phyloP scores from a whole-genome alignment of 1,140 invertebrate genomes.

The Euwallacea fornicatus region DNA sequence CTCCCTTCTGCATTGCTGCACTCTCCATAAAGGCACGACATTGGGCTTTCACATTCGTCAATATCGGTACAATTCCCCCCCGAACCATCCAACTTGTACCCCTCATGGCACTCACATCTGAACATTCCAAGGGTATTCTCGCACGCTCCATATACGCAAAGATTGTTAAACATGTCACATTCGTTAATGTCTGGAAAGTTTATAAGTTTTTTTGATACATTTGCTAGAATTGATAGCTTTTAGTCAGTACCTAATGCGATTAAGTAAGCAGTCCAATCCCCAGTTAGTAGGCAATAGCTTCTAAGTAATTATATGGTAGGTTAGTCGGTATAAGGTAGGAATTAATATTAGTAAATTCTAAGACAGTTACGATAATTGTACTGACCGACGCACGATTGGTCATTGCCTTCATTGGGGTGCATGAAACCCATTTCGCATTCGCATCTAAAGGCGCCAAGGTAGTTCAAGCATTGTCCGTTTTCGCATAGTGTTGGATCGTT shows the following conservation, averaged over 20 bases:
- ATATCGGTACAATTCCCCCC: conserved; percentile 71
- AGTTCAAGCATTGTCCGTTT: conserved; percentile 76
- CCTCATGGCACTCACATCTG: conserved; percentile 80
- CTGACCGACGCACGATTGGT: conserved; percentile 64
- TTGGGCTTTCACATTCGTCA: conserved; percentile 72
- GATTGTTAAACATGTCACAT: conserved; percentile 79
- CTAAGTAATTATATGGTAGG: too few relatives aligned
- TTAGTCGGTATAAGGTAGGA: too few relatives aligned
- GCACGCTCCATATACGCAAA: conserved; percentile 84
- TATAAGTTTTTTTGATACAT: too few relatives aligned
- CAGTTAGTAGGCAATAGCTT: too few relatives aligned
- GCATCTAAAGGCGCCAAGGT: conserved; percentile 80
- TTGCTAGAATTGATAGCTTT: conserved; percentile 3
- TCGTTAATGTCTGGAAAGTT: conserved; percentile 68
- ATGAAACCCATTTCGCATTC: conserved; percentile 82
- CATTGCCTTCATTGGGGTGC: conserved; percentile 66
- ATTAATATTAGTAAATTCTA: too few relatives aligned
- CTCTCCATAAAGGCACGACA: conserved; percentile 73
- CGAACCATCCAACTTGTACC: conserved; percentile 77
- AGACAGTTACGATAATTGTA: conserved; percentile 12
- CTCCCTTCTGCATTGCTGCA: conserved; percentile 82
- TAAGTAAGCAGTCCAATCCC: neutral
- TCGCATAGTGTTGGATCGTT: conserved; percentile 74
- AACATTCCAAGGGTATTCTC: conserved; percentile 90
- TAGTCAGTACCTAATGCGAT: neutral